Evolutionary conservation across 1,140 invertebrate genomes (phyloP).

Genomic region (Nilaparvata lugens): DNA sequence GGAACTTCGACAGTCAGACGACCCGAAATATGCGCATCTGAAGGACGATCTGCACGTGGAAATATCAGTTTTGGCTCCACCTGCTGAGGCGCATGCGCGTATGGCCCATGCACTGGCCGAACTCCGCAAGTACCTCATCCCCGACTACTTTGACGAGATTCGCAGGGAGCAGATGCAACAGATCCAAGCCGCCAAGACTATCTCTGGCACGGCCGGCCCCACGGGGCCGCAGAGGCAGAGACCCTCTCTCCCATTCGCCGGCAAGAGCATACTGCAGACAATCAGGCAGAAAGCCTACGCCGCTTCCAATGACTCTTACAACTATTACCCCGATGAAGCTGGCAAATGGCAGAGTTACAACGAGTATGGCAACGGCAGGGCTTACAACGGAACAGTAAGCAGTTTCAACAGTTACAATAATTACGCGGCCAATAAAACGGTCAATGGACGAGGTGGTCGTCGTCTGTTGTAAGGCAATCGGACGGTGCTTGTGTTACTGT

Average conservation of each 20-base stretch:
- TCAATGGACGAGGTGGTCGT: no score
- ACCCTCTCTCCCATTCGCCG: slow-evolving; percentile 1
- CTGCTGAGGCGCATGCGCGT: slow-evolving; percentile 83
- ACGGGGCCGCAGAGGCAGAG: slow-evolving; percentile 30
- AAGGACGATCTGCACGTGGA: slow-evolving; percentile 90
- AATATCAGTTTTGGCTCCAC: slow-evolving; percentile 78
- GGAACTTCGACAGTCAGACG: slow-evolving; percentile 71
- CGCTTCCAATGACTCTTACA: slow-evolving; percentile 14
- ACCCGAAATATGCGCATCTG: slow-evolving; percentile 88
- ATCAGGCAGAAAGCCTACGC: slow-evolving; percentile 63
- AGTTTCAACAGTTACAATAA: background rate
- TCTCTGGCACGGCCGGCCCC: background rate
- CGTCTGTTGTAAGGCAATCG: no score
- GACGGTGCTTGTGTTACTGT: no score
- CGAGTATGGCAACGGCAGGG: background rate
- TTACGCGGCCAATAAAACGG: no score
- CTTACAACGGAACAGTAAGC: slow-evolving; percentile 1
- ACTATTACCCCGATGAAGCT: background rate
- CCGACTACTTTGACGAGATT: slow-evolving; percentile 71
- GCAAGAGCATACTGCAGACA: slow-evolving; percentile 67
- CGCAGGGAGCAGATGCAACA: slow-evolving; percentile 66
- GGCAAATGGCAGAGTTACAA: slow-evolving; percentile 8
- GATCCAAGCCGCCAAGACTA: slow-evolving; percentile 43
- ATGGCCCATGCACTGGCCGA: slow-evolving; percentile 82
- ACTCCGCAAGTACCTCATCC: slow-evolving; percentile 44